Percentiles rank a stretch among this genome's conserved stretches.
Conservation (phyloP, 2,888 invertebrate species). For the Bombylius discolor region DNA sequence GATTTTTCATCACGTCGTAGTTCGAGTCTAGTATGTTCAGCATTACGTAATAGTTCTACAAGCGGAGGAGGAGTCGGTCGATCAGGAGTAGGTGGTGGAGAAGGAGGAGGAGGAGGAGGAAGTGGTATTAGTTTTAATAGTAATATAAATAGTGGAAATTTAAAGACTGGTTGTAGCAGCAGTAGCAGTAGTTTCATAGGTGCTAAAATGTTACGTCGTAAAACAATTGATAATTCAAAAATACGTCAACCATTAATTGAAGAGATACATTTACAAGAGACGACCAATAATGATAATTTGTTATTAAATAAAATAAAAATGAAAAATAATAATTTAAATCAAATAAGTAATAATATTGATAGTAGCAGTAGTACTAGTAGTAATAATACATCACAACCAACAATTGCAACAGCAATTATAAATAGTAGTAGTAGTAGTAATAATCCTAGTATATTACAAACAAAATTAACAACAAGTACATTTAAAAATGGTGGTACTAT, state of each 20-base stretch:
- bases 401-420: neutral
- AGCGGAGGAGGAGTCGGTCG: slow-evolving; percentile 12
- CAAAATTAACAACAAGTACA: slow-evolving; percentile 3
- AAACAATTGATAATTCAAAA: slow-evolving; percentile 27
- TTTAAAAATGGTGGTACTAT: slow-evolving; percentile 9
- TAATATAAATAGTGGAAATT: neutral
- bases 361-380: no score
- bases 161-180: slow-evolving; percentile 1
- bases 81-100: slow-evolving; percentile 2
- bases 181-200: slow-evolving; percentile 5
- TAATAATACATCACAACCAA: neutral
- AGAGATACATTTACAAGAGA: slow-evolving; percentile 8
- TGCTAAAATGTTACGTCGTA: slow-evolving; percentile 28
- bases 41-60: neutral
- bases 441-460: slow-evolving; percentile 1
- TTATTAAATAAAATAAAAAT: no score
- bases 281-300: neutral
- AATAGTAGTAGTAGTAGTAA: neutral
- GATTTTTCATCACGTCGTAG: slow-evolving; percentile 33
- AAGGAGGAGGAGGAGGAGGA: neutral
- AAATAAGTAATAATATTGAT: no score
- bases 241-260: slow-evolving; percentile 32
- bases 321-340: no score
- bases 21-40: slow-evolving; percentile 20
- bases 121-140: slow-evolving; percentile 13